Evolutionary conservation across 2,888 invertebrate species (phyloP).

Genomic region (Aporophyla lueneburgensis): DNA sequence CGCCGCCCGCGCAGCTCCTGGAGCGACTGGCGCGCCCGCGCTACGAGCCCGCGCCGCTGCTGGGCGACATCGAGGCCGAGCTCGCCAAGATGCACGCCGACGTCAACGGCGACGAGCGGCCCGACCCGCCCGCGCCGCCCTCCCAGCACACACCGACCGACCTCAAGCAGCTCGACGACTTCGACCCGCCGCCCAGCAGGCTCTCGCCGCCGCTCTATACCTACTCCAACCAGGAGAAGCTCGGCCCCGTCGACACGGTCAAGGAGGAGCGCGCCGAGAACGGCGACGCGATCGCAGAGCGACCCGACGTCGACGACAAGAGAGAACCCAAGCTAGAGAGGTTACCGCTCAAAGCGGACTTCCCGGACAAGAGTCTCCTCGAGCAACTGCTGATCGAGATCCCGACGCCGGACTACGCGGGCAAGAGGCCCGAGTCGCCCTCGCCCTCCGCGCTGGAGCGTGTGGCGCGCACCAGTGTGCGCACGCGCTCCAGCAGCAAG

Average conservation of each 20-base stretch:
- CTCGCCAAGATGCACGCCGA: slow-evolving; percentile 70
- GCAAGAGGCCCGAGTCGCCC: slow-evolving; percentile 87
- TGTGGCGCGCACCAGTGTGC: slow-evolving; percentile 89
- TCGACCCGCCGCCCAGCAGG: slow-evolving; percentile 93
- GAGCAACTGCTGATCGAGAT: slow-evolving; percentile 97
- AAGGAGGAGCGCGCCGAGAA: slow-evolving; percentile 89
- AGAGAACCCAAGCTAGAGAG: slow-evolving; percentile 79
- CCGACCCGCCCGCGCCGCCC: slow-evolving; percentile 26
- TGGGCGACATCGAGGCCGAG: slow-evolving; percentile 93
- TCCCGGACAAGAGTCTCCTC: slow-evolving; percentile 91
- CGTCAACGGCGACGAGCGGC: slow-evolving; percentile 24
- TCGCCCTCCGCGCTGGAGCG: slow-evolving; percentile 87
- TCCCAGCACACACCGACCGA: too few relatives aligned
- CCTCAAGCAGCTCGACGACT: slow-evolving; percentile 78
- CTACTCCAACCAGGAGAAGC: slow-evolving; percentile 94
- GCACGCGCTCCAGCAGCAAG: slow-evolving; percentile 93
- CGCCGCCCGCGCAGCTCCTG: slow-evolving; percentile 81
- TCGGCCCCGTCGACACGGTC: slow-evolving; percentile 59
- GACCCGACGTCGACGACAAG: slow-evolving; percentile 62
- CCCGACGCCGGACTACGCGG: slow-evolving; percentile 91
- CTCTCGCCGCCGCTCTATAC: slow-evolving; percentile 94
- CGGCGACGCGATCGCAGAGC: slow-evolving; percentile 73
- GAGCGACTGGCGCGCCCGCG: slow-evolving; percentile 79
- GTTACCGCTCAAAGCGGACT: slow-evolving; percentile 86
- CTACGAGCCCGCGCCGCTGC: slow-evolving; percentile 81